phyloP scores from a whole-genome alignment of 2,888 invertebrate genomes.

The Clusia tigrina region DNA sequence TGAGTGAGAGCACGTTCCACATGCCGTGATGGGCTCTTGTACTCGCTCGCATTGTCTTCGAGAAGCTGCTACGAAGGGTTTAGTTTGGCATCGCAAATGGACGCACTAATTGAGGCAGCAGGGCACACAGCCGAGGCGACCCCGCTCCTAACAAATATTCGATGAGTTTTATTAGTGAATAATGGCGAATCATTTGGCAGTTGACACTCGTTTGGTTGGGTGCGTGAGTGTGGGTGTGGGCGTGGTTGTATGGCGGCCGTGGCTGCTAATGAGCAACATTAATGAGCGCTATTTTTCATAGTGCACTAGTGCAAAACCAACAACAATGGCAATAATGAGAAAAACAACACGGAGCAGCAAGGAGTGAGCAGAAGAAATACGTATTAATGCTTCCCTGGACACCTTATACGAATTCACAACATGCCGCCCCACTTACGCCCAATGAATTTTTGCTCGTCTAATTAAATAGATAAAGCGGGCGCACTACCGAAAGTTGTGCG shows the following conservation, averaged over 20 bases:
- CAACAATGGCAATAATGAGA: slow-evolving; percentile 11
- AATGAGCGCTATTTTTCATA: slow-evolving; percentile 60
- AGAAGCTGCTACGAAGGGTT: slow-evolving; percentile 8
- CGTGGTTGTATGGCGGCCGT: slow-evolving; percentile 30
- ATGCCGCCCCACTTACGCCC: no score
- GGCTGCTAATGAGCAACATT: slow-evolving; percentile 62
- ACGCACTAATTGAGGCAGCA: slow-evolving; percentile 39
- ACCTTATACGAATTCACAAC: no score
- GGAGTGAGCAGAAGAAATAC: no score
- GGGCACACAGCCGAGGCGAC: slow-evolving; percentile 35
- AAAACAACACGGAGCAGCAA: no score
- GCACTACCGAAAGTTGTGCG: no score
- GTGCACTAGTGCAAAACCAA: slow-evolving; percentile 29
- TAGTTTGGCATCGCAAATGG: slow-evolving; percentile 27
- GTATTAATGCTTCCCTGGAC: no score
- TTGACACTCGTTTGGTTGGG: slow-evolving; percentile 50
- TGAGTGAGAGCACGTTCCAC: slow-evolving; percentile 26
- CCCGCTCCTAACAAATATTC: slow-evolving; percentile 35
- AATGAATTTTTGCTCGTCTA: no score
- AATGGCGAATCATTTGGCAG: slow-evolving; percentile 62
- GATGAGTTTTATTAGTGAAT: slow-evolving; percentile 62
- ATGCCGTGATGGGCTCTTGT: slow-evolving; percentile 26
- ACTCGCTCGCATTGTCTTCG: slow-evolving; percentile 26
- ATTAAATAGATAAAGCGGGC: no score
- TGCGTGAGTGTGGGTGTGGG: background rate